Base-by-base conservation (phyloP, 2,797 vertebrate genomes). In the Dryobates pubescens region DNA sequence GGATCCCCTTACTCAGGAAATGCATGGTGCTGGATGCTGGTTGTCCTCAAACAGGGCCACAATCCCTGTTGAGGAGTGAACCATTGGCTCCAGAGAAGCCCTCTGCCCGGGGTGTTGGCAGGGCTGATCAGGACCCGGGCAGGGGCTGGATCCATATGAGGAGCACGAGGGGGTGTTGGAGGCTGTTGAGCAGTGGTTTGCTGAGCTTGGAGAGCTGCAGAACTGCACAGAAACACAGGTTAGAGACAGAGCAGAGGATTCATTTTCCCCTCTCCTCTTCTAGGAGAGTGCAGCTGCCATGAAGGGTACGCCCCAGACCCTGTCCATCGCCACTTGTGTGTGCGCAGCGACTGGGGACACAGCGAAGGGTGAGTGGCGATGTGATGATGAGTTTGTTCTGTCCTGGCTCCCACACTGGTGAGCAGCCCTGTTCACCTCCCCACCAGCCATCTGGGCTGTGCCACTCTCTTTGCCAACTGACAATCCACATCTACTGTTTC, bases 281-380 rank as follows among this genome's bases (percentile, higher is more conserved):
- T 84, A 99, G 99, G 99, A 92, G 99, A 99, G 91, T 99, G 99
- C 97, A 99, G 99, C 97, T 99, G 99, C 96, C 98, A 99, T 0
- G 99, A 99, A 90, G 99, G 99, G 81, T 99, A 99, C 0, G 98
- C 98, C 53, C 98, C 99, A 0, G 99, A 99, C 97, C 98, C 98
- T 0, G 98, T 98, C 53, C 98, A 99, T 89, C 98, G 98, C 72
- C 99, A 99, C 96, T 97, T 99, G 86, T 99, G 99, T 56, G 95
- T 99, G 57, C 99, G 99, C 78, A 99, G 98, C 6, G 99, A 99
- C 97, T 99, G 99, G 99, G 99, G 98, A 72, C 99, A 98, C 89
- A 99, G 99, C 6, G 99, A 99, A 97, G 99, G 99, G 99, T 99
- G 97, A 98, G 98, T 97, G 84, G 61, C 30, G 69, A 11, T 0